phyloP scores from a whole-genome alignment of 2,888 invertebrate genomes.

The Drosophila barbarae region DNA sequence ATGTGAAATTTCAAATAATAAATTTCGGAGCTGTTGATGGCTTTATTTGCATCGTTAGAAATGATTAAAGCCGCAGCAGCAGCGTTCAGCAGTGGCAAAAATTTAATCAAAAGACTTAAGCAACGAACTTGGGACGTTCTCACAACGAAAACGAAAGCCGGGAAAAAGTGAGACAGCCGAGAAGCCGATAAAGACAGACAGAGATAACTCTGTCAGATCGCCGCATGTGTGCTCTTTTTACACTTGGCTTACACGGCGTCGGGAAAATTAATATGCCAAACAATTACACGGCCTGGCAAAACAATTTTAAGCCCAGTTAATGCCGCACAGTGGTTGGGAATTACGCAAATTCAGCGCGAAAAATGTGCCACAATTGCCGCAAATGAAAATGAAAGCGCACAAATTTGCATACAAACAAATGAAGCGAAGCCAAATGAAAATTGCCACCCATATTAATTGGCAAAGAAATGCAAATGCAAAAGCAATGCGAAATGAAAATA shows the following conservation, averaged over 20 bases:
- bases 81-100: slow-evolving; percentile 19
- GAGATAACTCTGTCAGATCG: slow-evolving; percentile 39
- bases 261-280: slow-evolving; percentile 67
- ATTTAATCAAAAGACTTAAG: slow-evolving; percentile 60
- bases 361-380: slow-evolving; percentile 9
- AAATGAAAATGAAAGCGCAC: slow-evolving; percentile 29
- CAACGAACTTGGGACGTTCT: slow-evolving; percentile 63
- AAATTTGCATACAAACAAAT: slow-evolving; percentile 28
- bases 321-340: slow-evolving; percentile 57
- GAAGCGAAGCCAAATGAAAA: slow-evolving; percentile 28
- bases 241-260: slow-evolving; percentile 65
- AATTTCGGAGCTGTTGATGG: slow-evolving; percentile 40
- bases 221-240: slow-evolving; percentile 60
- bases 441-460: slow-evolving; percentile 16
- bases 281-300: slow-evolving; percentile 67
- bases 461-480: slow-evolving; percentile 20
- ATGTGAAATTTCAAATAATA: slow-evolving; percentile 60
- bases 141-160: slow-evolving; percentile 67
- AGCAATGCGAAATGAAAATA: slow-evolving; percentile 10
- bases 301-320: slow-evolving; percentile 70
- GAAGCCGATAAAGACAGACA: slow-evolving; percentile 35
- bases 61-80: slow-evolving; percentile 46
- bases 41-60: slow-evolving; percentile 54
- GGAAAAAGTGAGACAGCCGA: slow-evolving; percentile 16
- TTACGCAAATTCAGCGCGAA: slow-evolving; percentile 14